A percentile compares a stretch with the other conserved stretches of the same genome.
phyloP scores from a whole-genome alignment of 2,113 vertebrate species.

The Vidua macroura region DNA sequence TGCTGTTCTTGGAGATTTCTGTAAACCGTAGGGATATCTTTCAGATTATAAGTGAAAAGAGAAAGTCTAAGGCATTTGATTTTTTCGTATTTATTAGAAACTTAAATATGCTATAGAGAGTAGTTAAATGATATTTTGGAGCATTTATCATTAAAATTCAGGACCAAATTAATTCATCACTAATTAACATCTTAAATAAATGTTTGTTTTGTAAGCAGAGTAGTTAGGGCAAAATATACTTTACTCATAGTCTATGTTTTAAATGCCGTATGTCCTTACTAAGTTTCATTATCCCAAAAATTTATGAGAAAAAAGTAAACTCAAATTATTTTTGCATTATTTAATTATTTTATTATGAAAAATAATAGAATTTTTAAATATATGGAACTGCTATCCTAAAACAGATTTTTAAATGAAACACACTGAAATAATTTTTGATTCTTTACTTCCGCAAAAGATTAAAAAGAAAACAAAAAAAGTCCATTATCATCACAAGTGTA shows the following conservation, averaged over 20 bases:
- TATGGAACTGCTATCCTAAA: neutral
- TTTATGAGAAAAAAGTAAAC: neutral
- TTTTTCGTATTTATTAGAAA: neutral
- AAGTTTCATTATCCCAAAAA: neutral
- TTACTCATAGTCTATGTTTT: neutral
- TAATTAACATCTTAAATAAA: neutral
- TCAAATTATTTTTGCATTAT: neutral
- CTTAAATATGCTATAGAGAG: neutral
- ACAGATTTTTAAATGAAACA: neutral
- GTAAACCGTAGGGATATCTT: neutral
- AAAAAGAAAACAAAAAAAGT: neutral
- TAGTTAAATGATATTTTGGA: neutral
- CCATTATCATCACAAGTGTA: accelerated
- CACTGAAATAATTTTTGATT: neutral
- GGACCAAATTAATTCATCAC: accelerated
- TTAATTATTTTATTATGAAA: neutral
- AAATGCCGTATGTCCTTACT: neutral
- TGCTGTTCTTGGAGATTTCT: neutral
- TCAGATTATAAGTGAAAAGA: neutral
- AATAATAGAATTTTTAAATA: neutral
- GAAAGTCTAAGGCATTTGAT: accelerated
- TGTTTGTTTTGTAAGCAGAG: neutral
- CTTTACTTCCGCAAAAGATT: neutral
- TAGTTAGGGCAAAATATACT: neutral
- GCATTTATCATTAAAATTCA: neutral